Percentiles rank a stretch among this genome's conserved stretches.
These are phyloP conservation scores for Chrysolina oricalcia DNA, from an alignment of 2,888 invertebrate species.

Conservation along the genomic window DNA sequence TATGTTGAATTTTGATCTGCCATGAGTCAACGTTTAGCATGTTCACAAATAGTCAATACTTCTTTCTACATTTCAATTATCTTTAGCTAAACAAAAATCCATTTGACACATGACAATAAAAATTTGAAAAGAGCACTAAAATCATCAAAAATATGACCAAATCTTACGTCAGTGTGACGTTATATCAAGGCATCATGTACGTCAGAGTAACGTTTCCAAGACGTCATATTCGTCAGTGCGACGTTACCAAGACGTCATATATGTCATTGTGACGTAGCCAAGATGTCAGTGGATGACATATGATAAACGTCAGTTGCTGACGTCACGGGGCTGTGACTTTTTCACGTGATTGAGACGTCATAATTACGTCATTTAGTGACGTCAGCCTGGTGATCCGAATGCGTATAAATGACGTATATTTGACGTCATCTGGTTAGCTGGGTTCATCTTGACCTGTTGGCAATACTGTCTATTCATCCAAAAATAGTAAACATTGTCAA, in stretches of 20 bases:
- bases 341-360: conserved; percentile 19
- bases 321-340: conserved; percentile 28
- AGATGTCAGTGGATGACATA: conserved; percentile 20
- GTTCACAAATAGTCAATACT: background rate
- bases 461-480: no score
- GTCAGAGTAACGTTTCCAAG: background rate
- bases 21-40: background rate
- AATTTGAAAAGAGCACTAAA: background rate
- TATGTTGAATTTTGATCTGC: background rate
- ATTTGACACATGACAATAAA: conserved; percentile 1
- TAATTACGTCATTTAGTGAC: conserved; percentile 20
- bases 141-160: background rate
- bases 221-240: conserved; percentile 5
- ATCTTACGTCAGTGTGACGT: conserved; percentile 16
- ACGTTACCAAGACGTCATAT: conserved; percentile 12
- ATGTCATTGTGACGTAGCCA: conserved; percentile 13
- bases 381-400: conserved; percentile 13
- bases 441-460: no score
- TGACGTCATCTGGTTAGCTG: conserved; percentile 21
- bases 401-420: conserved; percentile 3
- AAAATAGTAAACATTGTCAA: no score
- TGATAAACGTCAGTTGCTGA: conserved; percentile 25
- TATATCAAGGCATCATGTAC: conserved; percentile 11
- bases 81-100: conserved; percentile 14
- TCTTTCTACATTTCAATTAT: conserved; percentile 3